Conservation (phyloP, 2,113 vertebrate species). For the Numida meleagris region DNA sequence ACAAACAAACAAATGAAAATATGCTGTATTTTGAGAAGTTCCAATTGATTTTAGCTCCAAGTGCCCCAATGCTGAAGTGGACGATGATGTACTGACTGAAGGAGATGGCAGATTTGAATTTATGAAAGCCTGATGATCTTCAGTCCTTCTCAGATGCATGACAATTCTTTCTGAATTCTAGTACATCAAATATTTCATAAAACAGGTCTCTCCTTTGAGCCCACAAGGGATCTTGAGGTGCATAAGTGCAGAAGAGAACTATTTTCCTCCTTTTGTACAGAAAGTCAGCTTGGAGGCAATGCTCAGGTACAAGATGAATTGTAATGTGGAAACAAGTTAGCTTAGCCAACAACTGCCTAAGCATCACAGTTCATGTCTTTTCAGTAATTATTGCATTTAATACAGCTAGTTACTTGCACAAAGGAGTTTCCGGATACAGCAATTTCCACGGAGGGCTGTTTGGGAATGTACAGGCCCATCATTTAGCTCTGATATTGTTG, state of each 20-base stretch:
- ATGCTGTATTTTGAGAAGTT: not conserved
- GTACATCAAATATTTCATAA: not conserved
- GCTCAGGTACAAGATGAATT: conserved; percentile 48
- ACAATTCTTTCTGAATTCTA: not conserved
- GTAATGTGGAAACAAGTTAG: conserved; percentile 37
- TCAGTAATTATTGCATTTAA: conserved; percentile 84
- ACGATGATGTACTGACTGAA: not conserved
- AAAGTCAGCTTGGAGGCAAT: not conserved
- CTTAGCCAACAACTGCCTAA: conserved; percentile 72
- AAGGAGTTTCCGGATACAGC: conserved; percentile 80
- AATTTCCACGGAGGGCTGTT: conserved; percentile 82
- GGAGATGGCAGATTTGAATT: not conserved
- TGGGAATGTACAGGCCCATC: conserved; percentile 82
- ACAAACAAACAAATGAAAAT: not conserved
- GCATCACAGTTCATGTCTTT: conserved; percentile 73
- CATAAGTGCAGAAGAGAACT: not conserved
- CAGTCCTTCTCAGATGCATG: fast-evolving
- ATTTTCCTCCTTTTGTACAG: not conserved
- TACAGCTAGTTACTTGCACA: conserved; percentile 81
- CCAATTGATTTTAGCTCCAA: not conserved
- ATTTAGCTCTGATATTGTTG: conserved; percentile 84
- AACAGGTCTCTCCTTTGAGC: not conserved
- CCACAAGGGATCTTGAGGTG: not conserved
- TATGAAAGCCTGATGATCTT: not conserved
- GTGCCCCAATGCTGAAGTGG: not conserved